Base-by-base conservation (phyloP, 2,113 vertebrate genomes). In the Xyliphius kryptos region DNA sequence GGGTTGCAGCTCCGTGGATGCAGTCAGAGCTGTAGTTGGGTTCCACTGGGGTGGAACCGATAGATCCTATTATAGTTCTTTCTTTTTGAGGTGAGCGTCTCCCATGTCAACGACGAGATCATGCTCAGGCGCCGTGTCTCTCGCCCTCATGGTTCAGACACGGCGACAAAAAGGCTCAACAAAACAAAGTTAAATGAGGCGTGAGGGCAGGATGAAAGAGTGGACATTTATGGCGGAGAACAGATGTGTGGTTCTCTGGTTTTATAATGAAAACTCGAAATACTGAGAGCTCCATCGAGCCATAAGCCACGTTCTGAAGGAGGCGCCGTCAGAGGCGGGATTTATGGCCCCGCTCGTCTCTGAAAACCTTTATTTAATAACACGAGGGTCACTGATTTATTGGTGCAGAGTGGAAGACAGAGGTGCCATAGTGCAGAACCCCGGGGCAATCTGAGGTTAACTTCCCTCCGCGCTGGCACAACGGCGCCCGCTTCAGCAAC, bases 201-300 rank as follows among this genome's bases (percentile, higher is more conserved):
- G 74, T 82, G 80, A 83, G 77, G 77, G 80, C 64, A 67, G 73
- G 75, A 80, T 78, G 81, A 82, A 79, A 77, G 82, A 76, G 75
- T 77, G 81, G 81, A 76, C 77, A 70, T 80, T 77, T 71, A 73
- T 82, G 83, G 81, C 74, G 65, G 54, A 1, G 55, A 50, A 60
- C 55, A 54, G 62, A 64, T 65, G 61, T 51, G 20, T 26, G 12
- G 26, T 26, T 59, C 32, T 38, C 19, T 37, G 6, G 40, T 15
- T 15, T 32, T 55, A 56, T 37, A 16, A 63, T 16, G 32, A 54
- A 48, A 58, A 57, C 7, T 47, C 44, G 68, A 64, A 63, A 38
- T 50, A 50, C 16, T 41, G 40, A 6, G 49, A 67, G 48, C 65
- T 59, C 16, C 47, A 43, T 37, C 6, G 21, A 59, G 65, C 56